phyloP scores from a whole-genome alignment of 53 echinoderm and acorn worm species.

The Stichopus horrens region DNA sequence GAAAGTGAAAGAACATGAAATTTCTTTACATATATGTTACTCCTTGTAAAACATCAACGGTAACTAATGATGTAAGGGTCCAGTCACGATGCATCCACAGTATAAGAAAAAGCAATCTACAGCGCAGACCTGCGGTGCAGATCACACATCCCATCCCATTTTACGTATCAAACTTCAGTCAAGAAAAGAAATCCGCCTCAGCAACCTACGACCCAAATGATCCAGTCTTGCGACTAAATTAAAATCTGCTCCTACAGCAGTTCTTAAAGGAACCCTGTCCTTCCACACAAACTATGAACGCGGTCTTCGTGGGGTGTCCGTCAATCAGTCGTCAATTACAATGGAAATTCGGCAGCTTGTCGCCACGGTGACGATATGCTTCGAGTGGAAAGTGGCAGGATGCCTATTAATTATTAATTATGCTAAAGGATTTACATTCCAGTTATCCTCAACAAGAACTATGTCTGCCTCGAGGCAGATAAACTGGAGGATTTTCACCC shows the following conservation, averaged over 20 bases:
- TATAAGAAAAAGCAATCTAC: not conserved
- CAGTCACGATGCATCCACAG: not conserved
- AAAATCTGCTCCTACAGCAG: not conserved
- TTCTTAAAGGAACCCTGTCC: not conserved
- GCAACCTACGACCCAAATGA: not conserved
- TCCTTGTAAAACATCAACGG: not conserved
- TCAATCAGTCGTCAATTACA: conserved; percentile 9
- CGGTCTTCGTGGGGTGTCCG: not conserved
- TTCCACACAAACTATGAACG: not conserved
- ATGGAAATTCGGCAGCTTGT: not conserved
- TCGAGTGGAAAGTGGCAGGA: conserved; percentile 9
- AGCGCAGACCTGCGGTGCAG: too few species aligned
- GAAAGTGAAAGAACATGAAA: not conserved
- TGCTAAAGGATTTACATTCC: not conserved
- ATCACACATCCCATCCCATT: not conserved
- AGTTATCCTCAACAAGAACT: not conserved
- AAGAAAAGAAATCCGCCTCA: not conserved
- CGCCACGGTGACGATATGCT: not conserved
- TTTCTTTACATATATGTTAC: not conserved
- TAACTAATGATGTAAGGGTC: not conserved
- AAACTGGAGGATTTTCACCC: not conserved
- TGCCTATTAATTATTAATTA: conserved; percentile 36
- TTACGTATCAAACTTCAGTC: not conserved
- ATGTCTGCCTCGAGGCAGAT: not conserved
- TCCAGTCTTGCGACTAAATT: not conserved